Base-by-base conservation (phyloP, 2,113 vertebrate species). In the Leptocoma aspasia region DNA sequence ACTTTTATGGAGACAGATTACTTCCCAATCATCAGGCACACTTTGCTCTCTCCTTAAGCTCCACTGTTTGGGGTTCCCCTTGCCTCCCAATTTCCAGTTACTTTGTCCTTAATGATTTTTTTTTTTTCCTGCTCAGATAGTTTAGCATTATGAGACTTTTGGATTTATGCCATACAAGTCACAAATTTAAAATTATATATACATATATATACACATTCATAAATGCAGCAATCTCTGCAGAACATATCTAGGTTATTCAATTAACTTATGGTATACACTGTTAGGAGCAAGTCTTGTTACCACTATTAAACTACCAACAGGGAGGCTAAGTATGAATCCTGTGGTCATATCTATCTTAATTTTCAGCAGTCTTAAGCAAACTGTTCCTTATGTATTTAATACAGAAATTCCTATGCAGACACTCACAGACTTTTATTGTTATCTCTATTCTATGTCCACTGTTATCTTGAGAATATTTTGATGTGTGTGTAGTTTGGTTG, bases 151-250 rank as follows among this genome's bases (percentile, higher is more conserved):
- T 41, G 49, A 44, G 86, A 86, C n/a, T 35, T 77, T 9, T 2
- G 3, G 41, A 91, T 15, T 86, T 35, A 65, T 44, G 37, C 15
- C 66, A 90, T 13, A n/a, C 12, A 86, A 76, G 16, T 44, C 10
- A 66, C 15, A 87, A 41, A n/a, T 22, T 12, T 9, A 27, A 21
- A 59, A 19, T 31, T 59, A 10, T 26, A 52, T 10, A 27, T 17
- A 4, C 16, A 15, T 30, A 39, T 7, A 47, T 11, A 18, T 4
- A 66, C 2, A 44, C 3, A 69, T 7, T 27, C 1, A 1, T 37
- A 39, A 45, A 45, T 22, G 28, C 39, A 50, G 18, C 16, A n/a
- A 16, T 63, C 22, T 66, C 61, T 71, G 30, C 33, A 69, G 39
- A 17, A 33, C 8, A 23, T 53, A 21, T 5, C 41, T 20, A 70